Evolutionary conservation across 2,113 vertebrate species (phyloP).

Genomic region (Trematocara macrostoma): DNA sequence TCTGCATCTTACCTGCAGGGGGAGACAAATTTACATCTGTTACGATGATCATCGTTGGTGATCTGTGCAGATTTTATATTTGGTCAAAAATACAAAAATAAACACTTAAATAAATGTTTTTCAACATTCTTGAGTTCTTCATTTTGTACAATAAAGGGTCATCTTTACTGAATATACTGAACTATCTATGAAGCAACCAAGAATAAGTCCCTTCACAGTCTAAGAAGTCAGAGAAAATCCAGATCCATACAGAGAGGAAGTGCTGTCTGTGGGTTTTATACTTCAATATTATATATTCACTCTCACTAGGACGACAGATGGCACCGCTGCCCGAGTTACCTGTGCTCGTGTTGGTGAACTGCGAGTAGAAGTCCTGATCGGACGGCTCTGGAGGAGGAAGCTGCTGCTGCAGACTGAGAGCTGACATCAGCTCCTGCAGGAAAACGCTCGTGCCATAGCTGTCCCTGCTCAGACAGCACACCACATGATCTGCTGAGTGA

Average conservation of each 20-base stretch:
- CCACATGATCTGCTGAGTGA: constrained; percentile 77
- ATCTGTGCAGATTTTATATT: background rate
- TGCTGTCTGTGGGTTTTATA: background rate
- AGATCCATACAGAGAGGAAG: background rate
- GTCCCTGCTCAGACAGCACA: constrained; percentile 90
- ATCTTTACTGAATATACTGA: background rate
- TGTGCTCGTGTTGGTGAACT: constrained; percentile 87
- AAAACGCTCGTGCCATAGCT: constrained; percentile 89
- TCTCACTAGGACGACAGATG: background rate
- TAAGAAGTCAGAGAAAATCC: background rate
- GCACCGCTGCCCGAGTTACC: constrained; percentile 69
- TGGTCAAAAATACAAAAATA: background rate
- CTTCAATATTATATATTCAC: background rate
- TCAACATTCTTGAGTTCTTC: background rate
- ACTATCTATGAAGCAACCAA: background rate
- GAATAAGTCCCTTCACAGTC: background rate
- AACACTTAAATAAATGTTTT: background rate
- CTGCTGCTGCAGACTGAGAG: constrained; percentile 83
- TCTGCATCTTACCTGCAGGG: constrained; percentile 91
- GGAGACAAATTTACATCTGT: background rate
- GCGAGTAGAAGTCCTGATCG: constrained; percentile 94
- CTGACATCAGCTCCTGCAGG: constrained; percentile 93
- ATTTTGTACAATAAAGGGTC: background rate
- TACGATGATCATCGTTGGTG: background rate
- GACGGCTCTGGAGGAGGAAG: constrained; percentile 88